Conservation (phyloP, 2,113 vertebrate species). For the Muscicapa adusta region DNA sequence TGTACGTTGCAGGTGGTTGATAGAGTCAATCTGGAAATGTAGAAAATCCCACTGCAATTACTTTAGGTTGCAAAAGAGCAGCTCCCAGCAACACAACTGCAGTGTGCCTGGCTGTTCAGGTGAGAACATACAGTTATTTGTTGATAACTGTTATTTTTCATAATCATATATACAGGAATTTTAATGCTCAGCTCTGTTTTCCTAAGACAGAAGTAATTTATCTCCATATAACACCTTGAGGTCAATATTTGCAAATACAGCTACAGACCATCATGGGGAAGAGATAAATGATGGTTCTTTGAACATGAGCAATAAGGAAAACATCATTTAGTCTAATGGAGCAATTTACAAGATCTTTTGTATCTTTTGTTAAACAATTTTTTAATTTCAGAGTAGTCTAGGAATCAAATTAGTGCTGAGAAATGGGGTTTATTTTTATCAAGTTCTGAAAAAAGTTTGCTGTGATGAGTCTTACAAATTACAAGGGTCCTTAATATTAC, state of each 20-base stretch:
- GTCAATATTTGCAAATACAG: constrained; percentile 69
- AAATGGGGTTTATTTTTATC: neutral
- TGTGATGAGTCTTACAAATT: neutral
- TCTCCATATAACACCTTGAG: constrained; percentile 48
- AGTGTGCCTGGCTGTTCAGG: neutral
- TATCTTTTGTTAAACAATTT: neutral
- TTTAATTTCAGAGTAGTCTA: neutral
- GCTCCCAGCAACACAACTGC: neutral
- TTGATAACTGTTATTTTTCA: neutral
- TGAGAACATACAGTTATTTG: neutral
- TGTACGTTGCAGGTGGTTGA: neutral
- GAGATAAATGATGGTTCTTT: constrained; percentile 53
- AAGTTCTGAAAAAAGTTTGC: neutral
- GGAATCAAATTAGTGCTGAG: neutral
- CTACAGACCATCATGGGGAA: constrained; percentile 2
- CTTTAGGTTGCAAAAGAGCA: neutral
- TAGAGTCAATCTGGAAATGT: neutral
- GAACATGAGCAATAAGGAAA: constrained; percentile 41
- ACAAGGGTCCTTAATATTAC: neutral
- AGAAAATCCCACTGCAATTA: neutral
- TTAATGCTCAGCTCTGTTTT: neutral
- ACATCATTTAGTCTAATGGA: neutral
- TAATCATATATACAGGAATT: neutral
- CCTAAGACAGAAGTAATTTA: constrained; percentile 21
- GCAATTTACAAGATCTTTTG: neutral